Base-by-base conservation (phyloP, 2,888 invertebrate genomes). In the Atethmia centrago region DNA sequence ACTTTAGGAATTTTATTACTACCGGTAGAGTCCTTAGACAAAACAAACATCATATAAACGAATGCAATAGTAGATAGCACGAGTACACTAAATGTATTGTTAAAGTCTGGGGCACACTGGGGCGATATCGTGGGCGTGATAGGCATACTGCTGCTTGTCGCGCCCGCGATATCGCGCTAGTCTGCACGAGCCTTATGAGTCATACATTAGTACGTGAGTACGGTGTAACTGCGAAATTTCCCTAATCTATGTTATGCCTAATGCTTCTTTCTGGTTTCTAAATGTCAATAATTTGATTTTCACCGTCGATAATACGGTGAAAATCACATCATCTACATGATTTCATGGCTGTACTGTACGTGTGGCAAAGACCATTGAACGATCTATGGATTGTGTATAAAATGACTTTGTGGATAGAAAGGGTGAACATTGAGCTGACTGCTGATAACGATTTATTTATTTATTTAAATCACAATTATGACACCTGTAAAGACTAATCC, bases 241-340 rank as follows among this genome's bases (percentile, higher is more conserved):
- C 19, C 47, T 49, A 49, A 70, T 40, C 70, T 21, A 12, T 49
- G 70, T 69, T 68, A 12, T 47, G 66, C 10, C 10, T 36, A 69
- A 49, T 28, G 47, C 21, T 40, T 12, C 2, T 7, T 36, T 36
- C 12, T 49, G 21, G 49, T 69, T 69, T 49, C 12, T 40, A 8
- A 69, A 69, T 70, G 49, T 70, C 25, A 69, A 69, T 49, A 49
- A 70, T 69, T 69, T 28, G 47, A 69, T 10, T 70, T 40, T 40
- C 7, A 7, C 7, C 49, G 36, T 47, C 1, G 21, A 16, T 28
- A 49, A 49, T 40, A 36, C 36, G n/a, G n/a, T n/a, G n/a, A n/a
- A n/a, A n/a, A n/a, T n/a, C n/a, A n/a, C n/a, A n/a, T n/a, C n/a
- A n/a, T n/a, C 3, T 49, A 16, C 25, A 14, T 16, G 14, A 36